Conservation (phyloP, 2,113 vertebrate genomes). For the Dermatemys mawii region DNA sequence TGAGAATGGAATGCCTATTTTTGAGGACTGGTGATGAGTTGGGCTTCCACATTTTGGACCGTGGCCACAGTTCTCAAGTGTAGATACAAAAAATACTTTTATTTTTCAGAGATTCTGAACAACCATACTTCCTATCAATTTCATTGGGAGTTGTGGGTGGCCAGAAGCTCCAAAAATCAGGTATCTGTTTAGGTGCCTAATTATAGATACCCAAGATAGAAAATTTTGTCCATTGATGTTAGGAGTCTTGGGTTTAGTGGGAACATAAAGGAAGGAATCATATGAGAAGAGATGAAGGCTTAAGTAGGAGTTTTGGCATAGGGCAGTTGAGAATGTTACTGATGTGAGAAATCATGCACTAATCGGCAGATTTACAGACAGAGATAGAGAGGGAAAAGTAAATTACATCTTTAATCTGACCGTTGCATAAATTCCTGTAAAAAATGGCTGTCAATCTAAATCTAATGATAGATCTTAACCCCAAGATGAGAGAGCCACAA, state of each 20-base stretch:
- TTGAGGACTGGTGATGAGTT: accelerated
- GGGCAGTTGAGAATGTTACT: neutral
- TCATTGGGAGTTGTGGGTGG: accelerated
- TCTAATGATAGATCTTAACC: neutral
- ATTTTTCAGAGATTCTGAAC: neutral
- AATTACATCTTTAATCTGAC: accelerated
- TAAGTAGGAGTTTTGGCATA: accelerated
- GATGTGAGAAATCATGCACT: neutral
- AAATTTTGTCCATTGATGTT: accelerated
- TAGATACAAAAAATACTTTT: neutral
- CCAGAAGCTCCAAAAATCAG: neutral
- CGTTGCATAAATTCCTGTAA: neutral
- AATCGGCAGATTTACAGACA: accelerated
- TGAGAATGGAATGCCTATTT: accelerated
- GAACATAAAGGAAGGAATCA: accelerated
- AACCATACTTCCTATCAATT: neutral
- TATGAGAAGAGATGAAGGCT: accelerated
- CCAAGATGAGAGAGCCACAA: neutral
- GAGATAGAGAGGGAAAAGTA: neutral
- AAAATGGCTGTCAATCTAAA: neutral
- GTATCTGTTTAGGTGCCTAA: accelerated
- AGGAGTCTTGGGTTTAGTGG: neutral
- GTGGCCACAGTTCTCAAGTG: neutral
- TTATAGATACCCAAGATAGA: accelerated
- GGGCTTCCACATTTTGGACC: neutral